phyloP scores from a whole-genome alignment of 2,797 vertebrate species.

The Sparus aurata region DNA sequence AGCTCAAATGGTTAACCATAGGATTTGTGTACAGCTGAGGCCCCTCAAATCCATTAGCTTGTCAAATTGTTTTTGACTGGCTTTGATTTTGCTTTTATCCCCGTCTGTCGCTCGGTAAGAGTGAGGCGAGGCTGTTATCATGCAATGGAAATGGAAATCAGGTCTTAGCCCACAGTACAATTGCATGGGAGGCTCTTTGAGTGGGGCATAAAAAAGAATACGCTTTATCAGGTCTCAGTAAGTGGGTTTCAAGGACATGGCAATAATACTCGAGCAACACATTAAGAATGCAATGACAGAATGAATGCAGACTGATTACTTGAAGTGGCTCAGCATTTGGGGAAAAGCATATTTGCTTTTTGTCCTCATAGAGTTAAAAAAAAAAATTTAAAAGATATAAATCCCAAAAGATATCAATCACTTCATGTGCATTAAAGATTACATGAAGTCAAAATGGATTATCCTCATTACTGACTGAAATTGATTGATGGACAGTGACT shows the following conservation, averaged over 20 bases:
- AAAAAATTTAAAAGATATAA: not conserved
- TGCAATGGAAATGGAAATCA: slow-evolving; percentile 77
- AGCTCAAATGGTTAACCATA: slow-evolving; percentile 11
- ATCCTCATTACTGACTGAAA: too few relatives aligned
- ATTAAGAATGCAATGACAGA: slow-evolving; percentile 64
- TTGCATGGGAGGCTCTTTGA: slow-evolving; percentile 66
- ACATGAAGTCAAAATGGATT: too few relatives aligned
- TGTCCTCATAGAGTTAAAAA: not conserved
- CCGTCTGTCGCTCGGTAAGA: slow-evolving; percentile 43
- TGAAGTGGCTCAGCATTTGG: not conserved
- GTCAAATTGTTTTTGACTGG: slow-evolving; percentile 67
- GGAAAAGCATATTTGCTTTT: not conserved
- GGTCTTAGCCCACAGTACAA: slow-evolving; percentile 62
- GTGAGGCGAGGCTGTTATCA: slow-evolving; percentile 59
- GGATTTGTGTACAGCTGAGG: slow-evolving; percentile 41
- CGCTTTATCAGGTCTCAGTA: slow-evolving; percentile 72
- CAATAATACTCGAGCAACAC: slow-evolving; percentile 71
- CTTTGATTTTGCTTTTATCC: slow-evolving; percentile 74
- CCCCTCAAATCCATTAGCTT: slow-evolving; percentile 58
- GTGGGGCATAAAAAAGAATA: slow-evolving; percentile 70
- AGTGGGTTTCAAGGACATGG: slow-evolving; percentile 81
- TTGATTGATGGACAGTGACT: too few relatives aligned
- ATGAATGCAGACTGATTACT: slow-evolving; percentile 61
- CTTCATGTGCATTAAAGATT: not conserved
- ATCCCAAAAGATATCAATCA: not conserved